Evolutionary conservation across 2,888 invertebrate species (phyloP).

Genomic region (Drosophila incognita): DNA sequence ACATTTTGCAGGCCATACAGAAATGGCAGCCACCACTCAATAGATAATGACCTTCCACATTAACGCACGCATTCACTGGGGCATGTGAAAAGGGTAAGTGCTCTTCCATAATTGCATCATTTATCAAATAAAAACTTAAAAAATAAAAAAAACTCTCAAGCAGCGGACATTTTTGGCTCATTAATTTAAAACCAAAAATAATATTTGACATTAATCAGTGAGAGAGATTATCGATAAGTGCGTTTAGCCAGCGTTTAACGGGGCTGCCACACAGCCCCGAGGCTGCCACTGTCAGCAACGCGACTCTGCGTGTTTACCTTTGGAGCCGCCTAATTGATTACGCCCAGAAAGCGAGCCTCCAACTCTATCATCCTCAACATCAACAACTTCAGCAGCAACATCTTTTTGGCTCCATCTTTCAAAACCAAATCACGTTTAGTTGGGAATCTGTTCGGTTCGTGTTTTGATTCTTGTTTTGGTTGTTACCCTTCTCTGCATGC

Average conservation of each 20-base stretch:
- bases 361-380: constrained; percentile 34
- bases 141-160: constrained; percentile 28
- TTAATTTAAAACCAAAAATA: constrained; percentile 53
- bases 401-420: constrained; percentile 9
- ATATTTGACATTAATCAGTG: constrained; percentile 77
- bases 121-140: constrained; percentile 61
- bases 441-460: constrained; percentile 12
- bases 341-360: constrained; percentile 51
- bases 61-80: constrained; percentile 21
- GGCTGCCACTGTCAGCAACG: constrained; percentile 44
- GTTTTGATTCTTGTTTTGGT: neutral
- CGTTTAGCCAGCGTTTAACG: constrained; percentile 48
- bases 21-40: neutral
- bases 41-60: constrained; percentile 27
- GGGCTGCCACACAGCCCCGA: constrained; percentile 5
- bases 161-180: constrained; percentile 36
- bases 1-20: constrained; percentile 24
- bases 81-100: constrained; percentile 25
- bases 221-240: constrained; percentile 72
- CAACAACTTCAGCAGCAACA: constrained; percentile 7
- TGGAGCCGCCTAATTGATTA: constrained; percentile 72
- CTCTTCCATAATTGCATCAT: constrained; percentile 60
- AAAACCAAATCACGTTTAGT: constrained; percentile 34
- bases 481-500: constrained; percentile 26
- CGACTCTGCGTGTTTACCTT: constrained; percentile 67